A percentile compares a stretch with the other conserved stretches of the same genome.
Evolutionary conservation across 1,140 invertebrate species (phyloP).

Genomic region (Magallana angulata): DNA sequence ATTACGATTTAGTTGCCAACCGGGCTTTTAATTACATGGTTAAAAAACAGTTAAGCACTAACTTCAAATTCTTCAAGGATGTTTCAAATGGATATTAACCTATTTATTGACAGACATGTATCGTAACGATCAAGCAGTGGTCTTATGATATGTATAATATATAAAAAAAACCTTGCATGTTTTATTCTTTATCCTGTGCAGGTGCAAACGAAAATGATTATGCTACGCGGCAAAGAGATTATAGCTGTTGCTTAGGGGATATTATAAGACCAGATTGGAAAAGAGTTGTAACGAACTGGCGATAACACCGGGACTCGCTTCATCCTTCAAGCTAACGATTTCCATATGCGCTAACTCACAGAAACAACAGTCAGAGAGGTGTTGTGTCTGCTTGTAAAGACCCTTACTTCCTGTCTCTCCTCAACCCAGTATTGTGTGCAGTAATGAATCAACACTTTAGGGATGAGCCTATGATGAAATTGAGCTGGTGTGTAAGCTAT

Average conservation of each 20-base stretch:
- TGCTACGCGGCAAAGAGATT: constrained; percentile 4
- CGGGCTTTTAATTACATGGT: not conserved
- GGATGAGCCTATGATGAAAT: not conserved
- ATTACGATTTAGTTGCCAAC: constrained; percentile 8
- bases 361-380: constrained; percentile 2
- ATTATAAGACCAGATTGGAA: constrained; percentile 32
- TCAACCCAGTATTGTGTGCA: constrained; percentile 9
- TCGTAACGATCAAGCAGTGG: not conserved
- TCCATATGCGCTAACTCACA: constrained; percentile 32
- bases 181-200: constrained; percentile 3
- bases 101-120: not conserved
- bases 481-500: not conserved
- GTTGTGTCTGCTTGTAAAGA: not conserved
- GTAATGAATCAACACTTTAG: constrained; percentile 20
- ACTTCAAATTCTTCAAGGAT: constrained; percentile 15
- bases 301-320: constrained; percentile 1
- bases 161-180: not conserved
- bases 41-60: not conserved
- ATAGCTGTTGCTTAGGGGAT: not conserved
- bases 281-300: constrained; percentile 26
- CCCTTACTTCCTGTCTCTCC: not conserved
- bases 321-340: constrained; percentile 32
- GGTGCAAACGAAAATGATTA: constrained; percentile 23
- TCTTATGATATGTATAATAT: not conserved
- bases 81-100: not conserved